Base-by-base conservation (phyloP, 2,113 vertebrate species). In the Callithrix jacchus region DNA sequence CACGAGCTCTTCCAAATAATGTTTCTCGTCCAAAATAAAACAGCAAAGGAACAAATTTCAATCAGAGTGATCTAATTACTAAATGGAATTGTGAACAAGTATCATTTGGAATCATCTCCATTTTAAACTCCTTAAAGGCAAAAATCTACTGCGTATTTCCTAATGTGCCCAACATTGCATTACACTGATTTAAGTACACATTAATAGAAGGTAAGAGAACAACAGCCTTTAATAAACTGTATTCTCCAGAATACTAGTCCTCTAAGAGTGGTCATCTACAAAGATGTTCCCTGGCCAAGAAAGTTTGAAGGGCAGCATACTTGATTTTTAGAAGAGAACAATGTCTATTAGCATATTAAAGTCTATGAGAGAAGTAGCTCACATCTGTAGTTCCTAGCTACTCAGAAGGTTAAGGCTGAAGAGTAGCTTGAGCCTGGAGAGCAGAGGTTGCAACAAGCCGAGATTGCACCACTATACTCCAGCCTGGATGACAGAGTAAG, bases 31-130 rank as follows among this genome's bases (percentile, higher is more conserved):
- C 52, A 86, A 68, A 83, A 89, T 13, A 91, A 96, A 95, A 92
- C 14, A 77, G 32, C 82, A 95, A 91, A 82, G 35, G n/a, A 66
- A 87, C 52, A 93, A 73, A 91, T 82, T 91, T 97, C 89, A 89
- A 35, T 74, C 35, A 80, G 1, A 76, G 83, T 71, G 61, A 92
- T 83, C 80, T 92, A 80, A 91, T 68, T 81, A 88, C 25, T 37
- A 32, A n/a, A 71, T 56, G 30, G n/a, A 96, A 88, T 1, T 76
- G 5, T 88, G 64, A 94, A 87, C 56, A 93, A 81, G 8, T n/a
- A 88, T 71, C 52, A 86, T 18, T 49, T 89, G 10, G 4, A 93
- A 47, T 42, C 30, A 85, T 80, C 52, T 74, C 68, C 6, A 61
- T 21, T 85, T 87, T 85, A 74, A 80, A 37, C 90, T 92, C 37